phyloP scores from a whole-genome alignment of 2,113 vertebrate genomes.

The Dasyprocta punctata region DNA sequence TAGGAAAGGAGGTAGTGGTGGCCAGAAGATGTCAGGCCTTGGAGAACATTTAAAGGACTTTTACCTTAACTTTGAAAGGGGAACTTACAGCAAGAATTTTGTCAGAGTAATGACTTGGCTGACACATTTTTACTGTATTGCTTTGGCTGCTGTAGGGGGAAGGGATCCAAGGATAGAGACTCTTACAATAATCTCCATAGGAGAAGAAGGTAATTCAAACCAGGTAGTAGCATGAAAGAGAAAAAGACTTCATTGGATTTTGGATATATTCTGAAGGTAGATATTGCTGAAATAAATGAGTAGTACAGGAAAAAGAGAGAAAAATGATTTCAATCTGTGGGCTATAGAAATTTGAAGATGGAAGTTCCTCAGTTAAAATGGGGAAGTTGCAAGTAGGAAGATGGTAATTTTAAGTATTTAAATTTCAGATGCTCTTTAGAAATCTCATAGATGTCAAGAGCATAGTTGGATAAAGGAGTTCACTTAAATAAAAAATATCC shows the following conservation, averaged over 20 bases:
- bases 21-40: too few species aligned
- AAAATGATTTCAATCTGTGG: background rate
- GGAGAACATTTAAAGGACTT: background rate
- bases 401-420: background rate
- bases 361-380: background rate
- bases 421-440: constrained; percentile 12
- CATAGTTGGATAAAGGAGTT: background rate
- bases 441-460: background rate
- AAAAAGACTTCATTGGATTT: background rate
- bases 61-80: background rate
- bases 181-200: background rate
- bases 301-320: background rate
- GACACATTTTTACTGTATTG: background rate
- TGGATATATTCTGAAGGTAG: background rate
- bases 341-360: background rate
- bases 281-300: background rate
- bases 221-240: background rate
- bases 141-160: background rate
- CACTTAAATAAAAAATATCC: constrained; percentile 23
- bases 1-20: background rate
- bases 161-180: background rate
- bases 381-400: background rate
- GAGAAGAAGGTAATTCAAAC: background rate
- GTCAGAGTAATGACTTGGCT: background rate
- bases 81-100: background rate